Base-by-base conservation (phyloP, 2,888 invertebrate genomes). In the Petrophora chlorosata region DNA sequence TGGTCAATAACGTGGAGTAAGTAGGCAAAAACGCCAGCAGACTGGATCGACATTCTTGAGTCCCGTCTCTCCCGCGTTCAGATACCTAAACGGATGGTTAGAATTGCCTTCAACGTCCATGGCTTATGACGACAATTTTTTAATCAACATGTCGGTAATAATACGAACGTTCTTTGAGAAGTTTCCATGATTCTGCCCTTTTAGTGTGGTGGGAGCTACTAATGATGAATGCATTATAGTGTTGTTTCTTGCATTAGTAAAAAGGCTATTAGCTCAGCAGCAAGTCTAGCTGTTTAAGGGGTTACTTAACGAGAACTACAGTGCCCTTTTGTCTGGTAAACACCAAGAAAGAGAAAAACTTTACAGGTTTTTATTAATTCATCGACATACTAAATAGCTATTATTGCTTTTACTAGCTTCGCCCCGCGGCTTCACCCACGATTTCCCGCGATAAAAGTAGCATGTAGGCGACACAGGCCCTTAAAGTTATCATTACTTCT, bases 1-100 rank as follows among this genome's bases (percentile, higher is more conserved):
- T 82, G 79, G 84, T 82, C 84, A 84, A 79, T 81, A 85, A 79
- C 78, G 75, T 61, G 76, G 73, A 64, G 67, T 53, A 76, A 71
- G 71, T 69, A 67, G 63, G 82, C 86, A 89, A 89, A 89, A 89
- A 89, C 82, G 60, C 64, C 59, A 45, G 78, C 80, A 81, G 85
- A 80, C 82, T 64, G 59, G 65, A 68, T 70, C 85, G 74, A 71
- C 88, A 88, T 87, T 88, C 88, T 73, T 75, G 66, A 59, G 70
- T 61, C 70, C 63, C 9, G 41, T 17, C 62, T 61, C 63, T 65
- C 61, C 64, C 69, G 72, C 70, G 74, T 79, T 78, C 79, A 79
- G 70, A 64, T 34, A 28, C 63, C 65, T 73, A 79, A 81, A 79
- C 41, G 48, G 56, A 63, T 63, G 70, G 70, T 77, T 79, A 72